A percentile compares a stretch with the other conserved stretches of the same genome.
Conservation (phyloP, 1,140 invertebrate species). For the Chelonus insularis region DNA sequence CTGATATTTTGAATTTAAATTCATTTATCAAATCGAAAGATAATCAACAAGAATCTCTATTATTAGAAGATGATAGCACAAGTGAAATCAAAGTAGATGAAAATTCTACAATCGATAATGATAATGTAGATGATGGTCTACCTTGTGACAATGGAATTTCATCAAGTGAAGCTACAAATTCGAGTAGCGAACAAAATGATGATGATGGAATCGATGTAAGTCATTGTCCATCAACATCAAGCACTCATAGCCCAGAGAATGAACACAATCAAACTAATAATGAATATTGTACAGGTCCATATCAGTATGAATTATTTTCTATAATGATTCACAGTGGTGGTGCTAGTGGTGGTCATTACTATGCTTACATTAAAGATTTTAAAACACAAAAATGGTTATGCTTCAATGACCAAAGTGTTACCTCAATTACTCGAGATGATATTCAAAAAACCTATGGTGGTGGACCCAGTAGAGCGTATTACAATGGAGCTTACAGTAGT, state of each 20-base stretch:
- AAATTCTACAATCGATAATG: constrained; percentile 72
- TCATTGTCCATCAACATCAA: constrained; percentile 48
- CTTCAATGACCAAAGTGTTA: constrained; percentile 81
- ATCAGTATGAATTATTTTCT: constrained; percentile 86
- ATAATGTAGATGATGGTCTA: constrained; percentile 67
- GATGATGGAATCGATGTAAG: constrained; percentile 69
- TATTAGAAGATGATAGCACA: too few species aligned
- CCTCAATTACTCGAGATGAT: constrained; percentile 75
- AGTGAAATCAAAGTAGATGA: constrained; percentile 65
- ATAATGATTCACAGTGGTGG: constrained; percentile 94
- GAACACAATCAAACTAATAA: constrained; percentile 60
- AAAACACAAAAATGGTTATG: constrained; percentile 76
- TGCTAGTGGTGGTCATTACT: constrained; percentile 91
- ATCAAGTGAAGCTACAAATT: constrained; percentile 40
- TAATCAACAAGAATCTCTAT: too few species aligned
- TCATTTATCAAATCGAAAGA: constrained; percentile 62
- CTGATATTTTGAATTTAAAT: constrained; percentile 81
- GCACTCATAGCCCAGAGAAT: constrained; percentile 53
- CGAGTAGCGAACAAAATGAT: constrained; percentile 53
- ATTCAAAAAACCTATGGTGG: constrained; percentile 86
- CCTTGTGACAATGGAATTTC: constrained; percentile 51
- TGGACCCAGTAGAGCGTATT: constrained; percentile 70
- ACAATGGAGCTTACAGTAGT: constrained; percentile 74
- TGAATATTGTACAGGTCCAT: constrained; percentile 66
- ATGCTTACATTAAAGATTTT: constrained; percentile 91